These are phyloP conservation scores for Listrodromus nycthemerus DNA, from an alignment of 2,888 invertebrate genomes.

Conservation along the genomic window DNA sequence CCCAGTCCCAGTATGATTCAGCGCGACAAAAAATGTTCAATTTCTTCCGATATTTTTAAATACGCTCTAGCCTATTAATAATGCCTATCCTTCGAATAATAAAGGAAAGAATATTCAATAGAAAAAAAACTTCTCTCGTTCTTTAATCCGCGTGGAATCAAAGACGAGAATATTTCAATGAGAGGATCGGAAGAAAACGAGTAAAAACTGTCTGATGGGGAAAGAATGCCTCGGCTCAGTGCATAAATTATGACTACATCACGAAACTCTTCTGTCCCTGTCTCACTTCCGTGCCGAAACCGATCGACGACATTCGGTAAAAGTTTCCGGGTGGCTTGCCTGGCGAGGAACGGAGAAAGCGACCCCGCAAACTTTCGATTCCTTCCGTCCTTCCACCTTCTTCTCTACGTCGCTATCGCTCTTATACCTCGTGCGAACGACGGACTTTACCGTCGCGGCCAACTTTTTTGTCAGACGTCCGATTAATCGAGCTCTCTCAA, in stretches of 20 bases:
- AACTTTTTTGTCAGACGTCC: constrained; percentile 63
- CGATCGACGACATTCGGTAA: constrained; percentile 61
- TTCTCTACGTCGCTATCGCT: neutral
- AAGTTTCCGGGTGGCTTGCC: constrained; percentile 68
- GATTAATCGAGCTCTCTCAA: constrained; percentile 59
- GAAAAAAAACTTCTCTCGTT: neutral
- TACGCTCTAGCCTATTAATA: neutral
- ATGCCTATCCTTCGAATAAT: neutral
- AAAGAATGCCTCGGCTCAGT: constrained; percentile 73
- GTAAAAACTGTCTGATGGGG: constrained; percentile 33
- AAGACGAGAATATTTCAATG: constrained; percentile 57
- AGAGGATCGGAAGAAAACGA: constrained; percentile 41
- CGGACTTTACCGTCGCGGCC: constrained; percentile 60
- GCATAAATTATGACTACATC: constrained; percentile 81
- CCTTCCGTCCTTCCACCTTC: constrained; percentile 26
- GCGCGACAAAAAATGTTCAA: neutral
- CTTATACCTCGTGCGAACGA: constrained; percentile 44
- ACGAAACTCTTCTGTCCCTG: constrained; percentile 68
- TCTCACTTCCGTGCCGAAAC: neutral
- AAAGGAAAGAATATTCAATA: neutral
- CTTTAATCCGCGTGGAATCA: constrained; percentile 33
- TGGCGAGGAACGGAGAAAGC: constrained; percentile 38
- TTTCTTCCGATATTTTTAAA: neutral
- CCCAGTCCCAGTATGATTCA: neutral
- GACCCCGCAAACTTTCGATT: constrained; percentile 61